Base-by-base conservation (phyloP, 2,113 vertebrate species). In the Nycticryphes semicollaris region DNA sequence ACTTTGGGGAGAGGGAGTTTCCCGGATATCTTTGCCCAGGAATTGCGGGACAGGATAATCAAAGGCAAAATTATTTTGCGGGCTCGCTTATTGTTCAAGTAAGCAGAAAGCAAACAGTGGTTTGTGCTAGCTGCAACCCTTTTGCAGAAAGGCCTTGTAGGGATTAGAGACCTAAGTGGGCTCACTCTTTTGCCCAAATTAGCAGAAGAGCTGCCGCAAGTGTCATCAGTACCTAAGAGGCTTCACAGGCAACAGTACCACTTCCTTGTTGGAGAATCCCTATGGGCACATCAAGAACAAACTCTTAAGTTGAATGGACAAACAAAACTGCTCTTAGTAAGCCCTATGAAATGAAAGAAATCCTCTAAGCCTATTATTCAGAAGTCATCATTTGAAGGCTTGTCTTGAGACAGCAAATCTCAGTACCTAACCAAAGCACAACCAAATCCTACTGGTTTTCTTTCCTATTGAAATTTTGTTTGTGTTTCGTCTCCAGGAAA, bases 401-500 rank as follows among this genome's bases (percentile, higher is more conserved):
- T 91, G 39, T 89, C 57, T 59, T 68, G 43, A 87, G 68, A 87
- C 24, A 60, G 33, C 21, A 87, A 60, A 66, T 84, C 39, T 89
- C 47, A 57, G 47, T 48, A 82, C 59, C 35, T 18, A 87, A 24
- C 24, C 53, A 69, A 95, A 78, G 10, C 66, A 60, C 66, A 68
- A 77, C 50, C 48, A 96, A 91, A 96, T 92, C 73, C 68, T 75
- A 18, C 76, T 45, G 27, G 7, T 23, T 84, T 87, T 85, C 53
- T 82, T 90, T 89, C 39, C 37, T 35, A 89, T 54, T 94, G 67
- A 96, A 95, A 78, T 76, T 69, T 73, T 64, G 13, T 75, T 87
- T 89, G 70, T 93, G 43, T 91, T 95, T 96, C 81, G 87, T 76
- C 45, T 91, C 74, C 66, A 91, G 53, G 70, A 91, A 95, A 87